phyloP scores from a whole-genome alignment of 2,888 invertebrate genomes.

The Hydraecia micacea region DNA sequence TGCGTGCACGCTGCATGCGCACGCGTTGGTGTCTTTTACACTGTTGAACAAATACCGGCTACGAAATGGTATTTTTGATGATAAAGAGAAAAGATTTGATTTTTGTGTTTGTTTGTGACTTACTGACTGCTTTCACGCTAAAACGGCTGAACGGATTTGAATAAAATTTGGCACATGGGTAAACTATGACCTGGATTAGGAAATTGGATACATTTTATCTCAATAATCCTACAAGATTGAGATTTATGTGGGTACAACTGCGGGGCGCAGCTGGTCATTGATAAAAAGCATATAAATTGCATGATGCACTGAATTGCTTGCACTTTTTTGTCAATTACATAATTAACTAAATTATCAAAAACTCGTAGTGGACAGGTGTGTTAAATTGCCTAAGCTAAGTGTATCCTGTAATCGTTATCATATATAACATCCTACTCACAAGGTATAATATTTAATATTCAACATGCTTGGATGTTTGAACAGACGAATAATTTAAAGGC shows the following conservation, averaged over 20 bases:
- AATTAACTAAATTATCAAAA: too few species aligned
- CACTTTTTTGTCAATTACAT: too few species aligned
- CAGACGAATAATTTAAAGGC: neutral
- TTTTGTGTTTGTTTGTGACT: neutral
- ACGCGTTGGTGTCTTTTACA: constrained; percentile 36
- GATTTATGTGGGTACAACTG: too few species aligned
- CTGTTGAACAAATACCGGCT: constrained; percentile 13
- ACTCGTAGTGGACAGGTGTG: too few species aligned
- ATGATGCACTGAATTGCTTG: neutral
- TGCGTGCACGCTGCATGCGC: constrained; percentile 37
- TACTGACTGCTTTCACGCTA: too few species aligned
- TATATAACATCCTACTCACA: neutral
- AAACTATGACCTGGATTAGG: neutral
- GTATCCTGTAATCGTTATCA: neutral
- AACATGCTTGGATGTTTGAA: neutral
- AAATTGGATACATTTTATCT: neutral
- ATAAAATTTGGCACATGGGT: neutral
- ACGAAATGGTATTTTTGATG: neutral
- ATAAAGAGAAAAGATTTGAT: neutral
- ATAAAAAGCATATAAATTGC: neutral
- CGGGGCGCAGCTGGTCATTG: neutral
- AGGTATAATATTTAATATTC: neutral
- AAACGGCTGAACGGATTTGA: too few species aligned
- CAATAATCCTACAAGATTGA: too few species aligned
- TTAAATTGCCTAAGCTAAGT: too few species aligned